Conservation (phyloP, 37 sponge, comb jelly and placozoan species). For the Halichondria panicea region DNA sequence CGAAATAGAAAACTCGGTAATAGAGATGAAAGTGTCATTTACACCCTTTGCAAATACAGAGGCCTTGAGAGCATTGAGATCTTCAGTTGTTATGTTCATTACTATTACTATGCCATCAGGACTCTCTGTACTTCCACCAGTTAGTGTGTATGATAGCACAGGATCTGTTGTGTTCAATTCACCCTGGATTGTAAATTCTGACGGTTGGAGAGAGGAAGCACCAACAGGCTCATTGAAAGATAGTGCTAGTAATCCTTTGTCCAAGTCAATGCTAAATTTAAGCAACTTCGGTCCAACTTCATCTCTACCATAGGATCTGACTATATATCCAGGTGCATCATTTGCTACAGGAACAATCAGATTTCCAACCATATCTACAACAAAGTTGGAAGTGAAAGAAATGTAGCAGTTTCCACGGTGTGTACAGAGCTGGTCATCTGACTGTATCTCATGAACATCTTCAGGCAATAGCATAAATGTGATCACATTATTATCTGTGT, state of each 20-base stretch:
- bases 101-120: slow-evolving; percentile 48
- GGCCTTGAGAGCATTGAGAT: slow-evolving; percentile 75
- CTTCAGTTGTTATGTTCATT: slow-evolving; percentile 33
- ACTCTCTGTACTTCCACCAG: slow-evolving; percentile 45
- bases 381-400: slow-evolving; percentile 70
- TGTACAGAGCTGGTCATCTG: slow-evolving; percentile 72
- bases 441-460: slow-evolving; percentile 59
- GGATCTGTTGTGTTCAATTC: slow-evolving; percentile 42
- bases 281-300: slow-evolving; percentile 44
- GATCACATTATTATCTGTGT: slow-evolving; percentile 59
- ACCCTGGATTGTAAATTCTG: slow-evolving; percentile 77
- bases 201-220: slow-evolving; percentile 61
- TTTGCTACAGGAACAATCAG: slow-evolving; percentile 37
- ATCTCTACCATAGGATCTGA: slow-evolving; percentile 60
- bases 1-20: slow-evolving; percentile 54
- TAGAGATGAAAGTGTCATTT: slow-evolving; percentile 69
- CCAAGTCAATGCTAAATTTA: slow-evolving; percentile 66
- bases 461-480: slow-evolving; percentile 34
- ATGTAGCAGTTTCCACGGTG: slow-evolving; percentile 89
- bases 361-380: slow-evolving; percentile 75
- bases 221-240: slow-evolving; percentile 90
- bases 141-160: slow-evolving; percentile 39
- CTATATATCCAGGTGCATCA: slow-evolving; percentile 69
- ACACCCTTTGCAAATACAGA: slow-evolving; percentile 74
- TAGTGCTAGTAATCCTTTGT: slow-evolving; percentile 56